Evolutionary conservation across 2,888 invertebrate genomes (phyloP).

Genomic region (Ormyrus pomaceus): DNA sequence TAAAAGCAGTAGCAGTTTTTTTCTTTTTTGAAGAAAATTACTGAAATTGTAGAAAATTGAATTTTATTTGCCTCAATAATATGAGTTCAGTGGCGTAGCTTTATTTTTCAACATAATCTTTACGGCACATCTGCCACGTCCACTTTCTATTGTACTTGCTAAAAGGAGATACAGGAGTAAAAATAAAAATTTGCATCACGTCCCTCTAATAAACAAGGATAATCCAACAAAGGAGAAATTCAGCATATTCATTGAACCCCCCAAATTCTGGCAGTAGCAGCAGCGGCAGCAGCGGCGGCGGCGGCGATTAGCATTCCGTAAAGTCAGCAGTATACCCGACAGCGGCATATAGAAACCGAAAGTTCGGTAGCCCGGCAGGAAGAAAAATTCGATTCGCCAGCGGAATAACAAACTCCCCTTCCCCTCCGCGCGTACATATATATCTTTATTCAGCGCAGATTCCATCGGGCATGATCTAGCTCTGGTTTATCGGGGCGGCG

Average conservation of each 20-base stretch:
- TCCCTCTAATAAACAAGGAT: conserved; percentile 35
- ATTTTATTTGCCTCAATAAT: too few species aligned
- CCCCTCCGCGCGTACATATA: not conserved
- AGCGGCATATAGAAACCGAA: not conserved
- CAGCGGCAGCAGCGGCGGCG: not conserved
- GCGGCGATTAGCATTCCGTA: conserved; percentile 50
- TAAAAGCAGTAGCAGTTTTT: too few species aligned
- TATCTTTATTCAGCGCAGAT: conserved; percentile 47
- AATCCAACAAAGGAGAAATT: conserved; percentile 10
- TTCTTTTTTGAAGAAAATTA: too few species aligned
- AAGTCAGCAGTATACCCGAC: conserved; percentile 30
- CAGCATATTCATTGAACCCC: not conserved
- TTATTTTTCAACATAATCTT: too few species aligned
- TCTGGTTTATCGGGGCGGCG: conserved; percentile 46
- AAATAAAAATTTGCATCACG: conserved; percentile 32
- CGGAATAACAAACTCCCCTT: conserved; percentile 46
- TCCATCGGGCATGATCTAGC: conserved; percentile 42
- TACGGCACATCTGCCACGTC: not conserved
- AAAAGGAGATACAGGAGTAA: not conserved
- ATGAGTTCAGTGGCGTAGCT: too few species aligned
- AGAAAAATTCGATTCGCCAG: conserved; percentile 51
- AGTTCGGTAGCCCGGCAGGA: not conserved
- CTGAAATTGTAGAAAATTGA: too few species aligned
- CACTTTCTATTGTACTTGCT: not conserved
- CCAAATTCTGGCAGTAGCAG: too few species aligned